phyloP scores from a whole-genome alignment of 2,797 vertebrate species.

The Poecilia picta region DNA sequence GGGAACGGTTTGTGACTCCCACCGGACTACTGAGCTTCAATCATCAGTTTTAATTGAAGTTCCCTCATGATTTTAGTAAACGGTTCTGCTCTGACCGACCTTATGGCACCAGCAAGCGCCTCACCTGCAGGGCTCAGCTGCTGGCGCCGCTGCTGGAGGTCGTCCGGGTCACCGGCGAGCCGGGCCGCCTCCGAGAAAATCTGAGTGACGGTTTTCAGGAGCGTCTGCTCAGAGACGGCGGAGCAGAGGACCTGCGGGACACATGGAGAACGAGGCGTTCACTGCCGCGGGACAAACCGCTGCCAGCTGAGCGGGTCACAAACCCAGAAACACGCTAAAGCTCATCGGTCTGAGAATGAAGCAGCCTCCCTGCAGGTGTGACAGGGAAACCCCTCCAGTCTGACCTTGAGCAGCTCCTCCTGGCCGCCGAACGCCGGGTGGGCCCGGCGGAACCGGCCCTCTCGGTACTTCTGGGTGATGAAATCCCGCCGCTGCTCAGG shows the following conservation, averaged over 20 bases:
- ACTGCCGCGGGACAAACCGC: neutral
- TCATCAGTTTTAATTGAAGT: too few relatives aligned
- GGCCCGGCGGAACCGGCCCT: slow-evolving; percentile 86
- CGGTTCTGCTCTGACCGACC: neutral
- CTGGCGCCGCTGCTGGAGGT: slow-evolving; percentile 40
- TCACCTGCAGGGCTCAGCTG: slow-evolving; percentile 65
- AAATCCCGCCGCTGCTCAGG: slow-evolving; percentile 88
- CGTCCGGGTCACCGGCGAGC: slow-evolving; percentile 49
- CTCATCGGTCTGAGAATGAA: neutral
- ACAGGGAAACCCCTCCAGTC: neutral
- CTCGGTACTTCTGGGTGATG: slow-evolving; percentile 88
- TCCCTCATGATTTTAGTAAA: too few relatives aligned
- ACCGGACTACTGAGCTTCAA: too few relatives aligned
- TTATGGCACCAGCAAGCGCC: neutral
- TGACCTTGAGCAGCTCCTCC: slow-evolving; percentile 91
- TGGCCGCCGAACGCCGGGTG: slow-evolving; percentile 85
- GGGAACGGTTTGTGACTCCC: too few relatives aligned
- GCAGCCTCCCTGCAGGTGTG: neutral
- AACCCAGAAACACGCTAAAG: neutral
- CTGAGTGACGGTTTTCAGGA: slow-evolving; percentile 90
- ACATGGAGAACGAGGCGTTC: neutral
- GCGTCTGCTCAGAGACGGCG: slow-evolving; percentile 88
- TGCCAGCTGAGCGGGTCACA: neutral
- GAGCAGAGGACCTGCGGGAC: slow-evolving; percentile 83
- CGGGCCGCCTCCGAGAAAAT: slow-evolving; percentile 86